A percentile compares a stretch with the other conserved stretches of the same genome.
Conservation (phyloP, 92 coral and sea anemone genomes). For the Bergia puertoricense region DNA sequence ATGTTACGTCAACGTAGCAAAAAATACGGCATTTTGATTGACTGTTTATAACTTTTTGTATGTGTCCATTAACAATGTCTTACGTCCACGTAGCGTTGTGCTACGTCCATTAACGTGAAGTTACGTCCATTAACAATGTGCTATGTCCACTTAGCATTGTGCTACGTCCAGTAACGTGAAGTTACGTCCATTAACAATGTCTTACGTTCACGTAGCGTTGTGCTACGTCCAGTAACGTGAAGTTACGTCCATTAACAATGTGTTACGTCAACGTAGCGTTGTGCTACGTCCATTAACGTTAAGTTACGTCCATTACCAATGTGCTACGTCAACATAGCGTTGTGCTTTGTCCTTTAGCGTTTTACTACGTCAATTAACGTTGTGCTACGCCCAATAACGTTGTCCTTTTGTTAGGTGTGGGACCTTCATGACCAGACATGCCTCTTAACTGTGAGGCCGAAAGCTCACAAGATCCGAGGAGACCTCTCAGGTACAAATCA, state of each 20-base stretch:
- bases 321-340: background rate
- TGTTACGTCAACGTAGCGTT: background rate
- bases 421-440: slow-evolving; percentile 97
- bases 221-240: background rate
- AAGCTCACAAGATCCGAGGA: slow-evolving; percentile 96
- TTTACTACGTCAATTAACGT: background rate
- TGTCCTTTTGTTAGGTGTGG: slow-evolving; percentile 77
- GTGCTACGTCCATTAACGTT: background rate
- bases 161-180: background rate
- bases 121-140: background rate
- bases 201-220: background rate
- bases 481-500: slow-evolving; percentile 81
- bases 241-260: background rate
- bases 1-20: too few relatives aligned
- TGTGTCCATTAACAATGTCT: too few relatives aligned
- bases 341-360: background rate
- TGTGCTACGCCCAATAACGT: background rate
- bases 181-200: background rate
- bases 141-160: background rate
- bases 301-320: background rate
- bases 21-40: too few relatives aligned
- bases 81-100: background rate
- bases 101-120: background rate
- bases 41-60: too few relatives aligned
- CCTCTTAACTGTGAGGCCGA: slow-evolving; percentile 88